A percentile compares a stretch with the other conserved stretches of the same genome.
These are phyloP conservation scores for Danaus plexippus DNA, from an alignment of 1,140 invertebrate species.

Conservation along the genomic window DNA sequence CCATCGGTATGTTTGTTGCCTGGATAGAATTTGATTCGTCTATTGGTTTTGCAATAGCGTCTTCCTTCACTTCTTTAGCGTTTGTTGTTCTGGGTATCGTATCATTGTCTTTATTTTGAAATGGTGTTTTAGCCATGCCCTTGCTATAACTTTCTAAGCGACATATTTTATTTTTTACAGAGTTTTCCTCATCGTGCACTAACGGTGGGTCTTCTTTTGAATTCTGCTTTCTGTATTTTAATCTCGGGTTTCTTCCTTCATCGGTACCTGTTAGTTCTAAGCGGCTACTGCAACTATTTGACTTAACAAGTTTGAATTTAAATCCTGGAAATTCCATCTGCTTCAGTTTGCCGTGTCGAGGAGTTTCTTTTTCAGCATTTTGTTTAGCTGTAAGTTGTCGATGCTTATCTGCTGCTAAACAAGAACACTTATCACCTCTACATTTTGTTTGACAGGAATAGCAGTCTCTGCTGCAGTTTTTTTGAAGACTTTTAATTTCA, in stretches of 20 bases:
- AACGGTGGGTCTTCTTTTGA: conserved; percentile 59
- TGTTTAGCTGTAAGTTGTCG: conserved; percentile 40
- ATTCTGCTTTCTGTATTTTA: conserved; percentile 48
- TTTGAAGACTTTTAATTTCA: conserved; percentile 74
- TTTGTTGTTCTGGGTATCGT: conserved; percentile 32
- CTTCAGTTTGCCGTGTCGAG: conserved; percentile 39
- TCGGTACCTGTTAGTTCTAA: conserved; percentile 81
- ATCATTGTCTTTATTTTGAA: conserved; percentile 50
- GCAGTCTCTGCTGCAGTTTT: conserved; percentile 69
- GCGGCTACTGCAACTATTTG: conserved; percentile 87
- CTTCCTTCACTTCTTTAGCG: conserved; percentile 27
- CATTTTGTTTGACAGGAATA: conserved; percentile 68
- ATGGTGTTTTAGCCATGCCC: conserved; percentile 59
- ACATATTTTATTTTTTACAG: conserved; percentile 69
- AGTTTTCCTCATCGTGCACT: conserved; percentile 63
- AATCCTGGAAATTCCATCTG: conserved; percentile 72
- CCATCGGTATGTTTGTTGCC: conserved; percentile 12
- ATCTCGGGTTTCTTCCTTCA: conserved; percentile 50
- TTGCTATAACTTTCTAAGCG: conserved; percentile 68
- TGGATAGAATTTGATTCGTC: conserved; percentile 5
- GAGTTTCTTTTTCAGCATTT: conserved; percentile 24
- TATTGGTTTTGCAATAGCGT: conserved; percentile 29
- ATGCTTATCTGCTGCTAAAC: conserved; percentile 57
- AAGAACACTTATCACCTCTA: conserved; percentile 63
- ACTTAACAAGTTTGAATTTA: conserved; percentile 85